Conservation (phyloP, 2,888 invertebrate genomes). For the Amorpha juglandis region DNA sequence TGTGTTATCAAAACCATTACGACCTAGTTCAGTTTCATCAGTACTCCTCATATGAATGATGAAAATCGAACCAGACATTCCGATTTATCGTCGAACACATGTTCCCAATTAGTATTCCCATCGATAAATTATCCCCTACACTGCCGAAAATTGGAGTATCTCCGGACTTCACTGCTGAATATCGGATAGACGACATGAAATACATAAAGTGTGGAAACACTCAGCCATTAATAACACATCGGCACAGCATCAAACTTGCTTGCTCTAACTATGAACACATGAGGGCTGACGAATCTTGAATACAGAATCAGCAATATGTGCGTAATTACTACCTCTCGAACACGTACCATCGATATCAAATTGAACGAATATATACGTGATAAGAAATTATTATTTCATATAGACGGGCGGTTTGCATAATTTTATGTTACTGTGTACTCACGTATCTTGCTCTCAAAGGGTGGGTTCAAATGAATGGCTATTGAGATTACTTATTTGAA, state of each 20-base stretch:
- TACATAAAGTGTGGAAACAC: background rate
- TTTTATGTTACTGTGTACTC: constrained; percentile 9
- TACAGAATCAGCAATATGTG: constrained; percentile 13
- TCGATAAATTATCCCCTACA: background rate
- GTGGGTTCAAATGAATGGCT: background rate
- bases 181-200: too few species aligned
- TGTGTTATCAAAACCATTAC: background rate
- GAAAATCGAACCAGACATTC: background rate
- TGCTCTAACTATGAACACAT: constrained; percentile 1
- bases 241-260: background rate
- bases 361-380: constrained; percentile 28
- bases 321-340: constrained; percentile 27
- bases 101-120: constrained; percentile 8
- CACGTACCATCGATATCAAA: constrained; percentile 29
- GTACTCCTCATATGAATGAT: background rate
- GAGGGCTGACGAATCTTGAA: constrained; percentile 4
- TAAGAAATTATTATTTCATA: constrained; percentile 27
- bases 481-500: background rate
- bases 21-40: background rate
- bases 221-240: background rate
- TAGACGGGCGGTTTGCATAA: constrained; percentile 17
- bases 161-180: too few species aligned
- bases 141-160: background rate
- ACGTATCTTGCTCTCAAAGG: constrained; percentile 16
- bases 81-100: background rate